phyloP scores from a whole-genome alignment of 2,888 invertebrate genomes.

The Antheraea yamamai region DNA sequence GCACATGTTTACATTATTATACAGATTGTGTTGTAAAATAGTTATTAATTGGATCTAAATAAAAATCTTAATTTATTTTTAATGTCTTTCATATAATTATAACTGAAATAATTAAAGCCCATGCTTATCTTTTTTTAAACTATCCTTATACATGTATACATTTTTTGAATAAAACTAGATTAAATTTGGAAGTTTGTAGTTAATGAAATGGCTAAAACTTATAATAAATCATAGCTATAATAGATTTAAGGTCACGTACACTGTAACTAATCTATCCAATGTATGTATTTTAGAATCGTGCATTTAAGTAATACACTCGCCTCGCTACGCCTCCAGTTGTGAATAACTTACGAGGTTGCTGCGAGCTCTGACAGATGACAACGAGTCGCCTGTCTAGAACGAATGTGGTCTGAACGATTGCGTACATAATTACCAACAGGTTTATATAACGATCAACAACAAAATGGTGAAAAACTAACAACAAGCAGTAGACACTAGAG shows the following conservation, averaged over 20 bases:
- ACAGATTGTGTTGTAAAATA: too few relatives aligned
- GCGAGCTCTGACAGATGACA: constrained; percentile 1
- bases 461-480: not conserved
- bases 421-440: not conserved
- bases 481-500: not conserved
- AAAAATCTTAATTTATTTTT: too few relatives aligned
- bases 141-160: too few relatives aligned
- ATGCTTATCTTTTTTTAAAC: too few relatives aligned
- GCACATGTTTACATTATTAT: too few relatives aligned
- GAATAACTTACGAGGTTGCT: constrained; percentile 9
- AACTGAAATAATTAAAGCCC: too few relatives aligned
- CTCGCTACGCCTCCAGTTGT: not conserved
- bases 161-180: too few relatives aligned
- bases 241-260: not conserved
- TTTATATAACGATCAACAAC: not conserved
- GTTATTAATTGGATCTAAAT: too few relatives aligned
- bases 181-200: not conserved
- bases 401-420: constrained; percentile 1
- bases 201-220: not conserved
- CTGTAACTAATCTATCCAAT: not conserved
- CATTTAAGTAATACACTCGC: not conserved
- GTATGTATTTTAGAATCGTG: not conserved
- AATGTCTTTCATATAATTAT: too few relatives aligned
- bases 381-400: not conserved
- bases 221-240: not conserved